These are phyloP conservation scores for Actenoides hombroni DNA, from an alignment of 2,113 vertebrate genomes.

Conservation along the genomic window DNA sequence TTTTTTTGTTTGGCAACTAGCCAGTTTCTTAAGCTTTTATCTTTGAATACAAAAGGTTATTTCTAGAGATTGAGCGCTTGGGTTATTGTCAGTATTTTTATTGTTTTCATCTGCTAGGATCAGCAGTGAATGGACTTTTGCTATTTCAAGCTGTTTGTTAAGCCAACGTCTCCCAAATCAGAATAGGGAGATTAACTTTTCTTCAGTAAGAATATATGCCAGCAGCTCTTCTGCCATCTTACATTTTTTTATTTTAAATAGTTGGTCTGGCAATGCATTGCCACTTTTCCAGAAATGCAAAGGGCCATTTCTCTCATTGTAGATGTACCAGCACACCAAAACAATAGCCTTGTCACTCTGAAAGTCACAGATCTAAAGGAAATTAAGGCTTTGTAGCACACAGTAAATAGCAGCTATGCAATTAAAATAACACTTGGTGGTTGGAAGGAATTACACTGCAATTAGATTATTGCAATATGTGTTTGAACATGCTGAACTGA, in stretches of 20 bases:
- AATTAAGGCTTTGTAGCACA: background rate
- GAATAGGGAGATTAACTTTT: background rate
- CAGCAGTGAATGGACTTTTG: background rate
- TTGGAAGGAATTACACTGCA: constrained; percentile 16
- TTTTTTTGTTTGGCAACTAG: background rate
- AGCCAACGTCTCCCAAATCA: background rate
- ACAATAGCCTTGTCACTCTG: constrained; percentile 32
- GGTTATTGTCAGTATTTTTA: constrained; percentile 38
- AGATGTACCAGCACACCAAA: background rate
- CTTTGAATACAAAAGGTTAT: constrained; percentile 49
- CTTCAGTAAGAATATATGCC: background rate
- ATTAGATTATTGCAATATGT: constrained; percentile 23
- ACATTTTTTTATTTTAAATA: background rate
- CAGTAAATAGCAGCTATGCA: background rate
- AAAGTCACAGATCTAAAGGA: constrained; percentile 7
- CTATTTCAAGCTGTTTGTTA: background rate
- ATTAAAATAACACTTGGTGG: constrained; percentile 22
- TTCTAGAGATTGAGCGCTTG: constrained; percentile 6
- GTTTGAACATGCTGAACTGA: background rate
- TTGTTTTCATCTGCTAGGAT: constrained; percentile 34
- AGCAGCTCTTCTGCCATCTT: background rate
- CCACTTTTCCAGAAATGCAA: background rate
- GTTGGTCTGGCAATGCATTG: background rate
- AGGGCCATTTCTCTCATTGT: background rate
- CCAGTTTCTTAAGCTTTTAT: constrained; percentile 51